Conservation (phyloP, 2,113 vertebrate genomes). For the Cryptotis parvus region DNA sequence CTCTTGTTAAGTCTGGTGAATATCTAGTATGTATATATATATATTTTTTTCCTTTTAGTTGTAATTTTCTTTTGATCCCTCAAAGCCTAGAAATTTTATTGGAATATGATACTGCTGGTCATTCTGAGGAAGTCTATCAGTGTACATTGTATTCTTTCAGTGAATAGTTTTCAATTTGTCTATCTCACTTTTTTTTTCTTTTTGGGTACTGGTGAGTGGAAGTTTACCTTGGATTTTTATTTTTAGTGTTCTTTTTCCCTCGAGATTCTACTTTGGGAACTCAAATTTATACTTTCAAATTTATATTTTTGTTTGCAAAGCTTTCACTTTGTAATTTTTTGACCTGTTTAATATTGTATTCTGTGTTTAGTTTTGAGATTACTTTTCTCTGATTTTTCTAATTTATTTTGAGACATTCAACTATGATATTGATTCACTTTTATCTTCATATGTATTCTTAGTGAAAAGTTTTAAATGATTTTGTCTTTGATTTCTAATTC, state of each 20-base stretch:
- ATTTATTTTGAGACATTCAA: neutral
- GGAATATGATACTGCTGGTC: too few species aligned
- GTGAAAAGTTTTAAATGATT: neutral
- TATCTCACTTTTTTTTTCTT: neutral
- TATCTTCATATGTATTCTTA: neutral
- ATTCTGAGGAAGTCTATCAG: too few species aligned
- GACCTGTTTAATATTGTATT: neutral
- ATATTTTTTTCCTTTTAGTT: neutral
- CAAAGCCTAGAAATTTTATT: too few species aligned
- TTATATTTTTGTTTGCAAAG: too few species aligned
- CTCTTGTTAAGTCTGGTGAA: neutral
- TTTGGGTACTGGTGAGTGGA: neutral
- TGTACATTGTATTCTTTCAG: neutral
- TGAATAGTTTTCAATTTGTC: neutral
- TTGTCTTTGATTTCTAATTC: neutral
- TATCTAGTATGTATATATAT: constrained; percentile 37
- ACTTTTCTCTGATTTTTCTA: neutral
- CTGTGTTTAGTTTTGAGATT: neutral
- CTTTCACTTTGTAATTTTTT: neutral
- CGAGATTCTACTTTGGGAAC: neutral
- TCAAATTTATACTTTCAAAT: too few species aligned
- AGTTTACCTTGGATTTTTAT: neutral
- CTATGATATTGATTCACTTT: neutral
- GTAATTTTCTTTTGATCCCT: neutral
- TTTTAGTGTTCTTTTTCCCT: neutral